Base-by-base conservation (phyloP, 2,888 invertebrate genomes). In the Taenaris catops region DNA sequence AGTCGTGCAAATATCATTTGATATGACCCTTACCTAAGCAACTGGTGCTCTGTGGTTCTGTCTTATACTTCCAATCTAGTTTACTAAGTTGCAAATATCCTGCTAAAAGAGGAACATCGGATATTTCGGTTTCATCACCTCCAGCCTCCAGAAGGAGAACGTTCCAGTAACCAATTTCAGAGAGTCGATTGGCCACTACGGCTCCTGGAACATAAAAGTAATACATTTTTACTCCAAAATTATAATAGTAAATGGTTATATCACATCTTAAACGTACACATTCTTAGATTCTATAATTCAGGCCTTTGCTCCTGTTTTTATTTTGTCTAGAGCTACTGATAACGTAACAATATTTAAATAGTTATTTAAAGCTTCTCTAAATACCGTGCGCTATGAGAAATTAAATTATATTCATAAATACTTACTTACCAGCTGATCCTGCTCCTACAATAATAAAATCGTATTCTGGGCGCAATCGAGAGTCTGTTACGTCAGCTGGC, bases 21-120 rank as follows among this genome's bases (percentile, higher is more conserved):
- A 23, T 5, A 23, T 14, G 3, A 3, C 4, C n/a, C 60, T 64
- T 80, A 95, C 96, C 96, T 60, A 96, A 84, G 65, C 96, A 96
- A 7, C 92, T 90, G 2, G 90, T 92, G 21, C 92, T 92, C 55
- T 95, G 93, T 0, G 96, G 96, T 63, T 97, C 96, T 1, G 95
- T 95, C 74, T 96, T 96, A 68, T 96, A 97, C 61, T 95, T 92
- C 97, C 96, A 97, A 67, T 97, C 97, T 31, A 96, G 83, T 62
- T 94, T 92, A 44, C 94, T 95, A 4, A 95, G 87, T 69, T 96
- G 96, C 33, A 96, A 78, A 59, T 95, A 96, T 0, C 94, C 96
- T 0, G 96, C 96, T 62, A 96, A 89, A 1, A 96, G 81, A 0
- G 96, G 96, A 1, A 96, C 95, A 58, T 96, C 96, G 0, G 95